Conservation (phyloP, 1,140 invertebrate genomes). For the Dendrolimus kikuchii region DNA sequence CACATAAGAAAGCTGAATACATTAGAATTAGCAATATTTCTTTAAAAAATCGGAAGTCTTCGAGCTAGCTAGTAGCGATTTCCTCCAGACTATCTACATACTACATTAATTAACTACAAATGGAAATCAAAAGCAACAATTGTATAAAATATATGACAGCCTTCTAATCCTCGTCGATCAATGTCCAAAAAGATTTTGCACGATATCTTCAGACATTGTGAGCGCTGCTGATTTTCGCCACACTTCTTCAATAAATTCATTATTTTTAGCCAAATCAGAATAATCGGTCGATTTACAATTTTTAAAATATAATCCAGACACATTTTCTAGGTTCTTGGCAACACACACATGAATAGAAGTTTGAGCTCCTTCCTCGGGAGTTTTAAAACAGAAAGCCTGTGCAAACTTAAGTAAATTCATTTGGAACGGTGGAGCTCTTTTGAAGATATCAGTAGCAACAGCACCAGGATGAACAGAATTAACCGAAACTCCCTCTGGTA, state of each 20-base stretch:
- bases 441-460: constrained; percentile 72
- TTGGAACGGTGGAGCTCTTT: constrained; percentile 55
- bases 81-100: too few relatives aligned
- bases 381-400: constrained; percentile 66
- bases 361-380: constrained; percentile 76
- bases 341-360: constrained; percentile 71
- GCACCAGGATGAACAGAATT: constrained; percentile 75
- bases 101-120: too few relatives aligned
- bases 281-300: constrained; percentile 26
- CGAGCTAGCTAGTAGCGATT: too few relatives aligned
- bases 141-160: too few relatives aligned
- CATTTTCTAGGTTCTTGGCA: constrained; percentile 25
- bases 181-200: too few relatives aligned
- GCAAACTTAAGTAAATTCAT: constrained; percentile 4
- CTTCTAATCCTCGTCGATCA: too few relatives aligned
- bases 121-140: too few relatives aligned
- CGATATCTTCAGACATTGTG: too few relatives aligned
- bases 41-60: too few relatives aligned
- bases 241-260: constrained; percentile 29
- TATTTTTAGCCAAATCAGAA: constrained; percentile 19
- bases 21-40: too few relatives aligned
- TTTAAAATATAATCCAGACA: constrained; percentile 51
- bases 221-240: constrained; percentile 20
- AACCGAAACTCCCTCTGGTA: constrained; percentile 72
- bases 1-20: too few relatives aligned